Evolutionary conservation across 2,113 vertebrate species (phyloP).

Genomic region (Rallus limicola): DNA sequence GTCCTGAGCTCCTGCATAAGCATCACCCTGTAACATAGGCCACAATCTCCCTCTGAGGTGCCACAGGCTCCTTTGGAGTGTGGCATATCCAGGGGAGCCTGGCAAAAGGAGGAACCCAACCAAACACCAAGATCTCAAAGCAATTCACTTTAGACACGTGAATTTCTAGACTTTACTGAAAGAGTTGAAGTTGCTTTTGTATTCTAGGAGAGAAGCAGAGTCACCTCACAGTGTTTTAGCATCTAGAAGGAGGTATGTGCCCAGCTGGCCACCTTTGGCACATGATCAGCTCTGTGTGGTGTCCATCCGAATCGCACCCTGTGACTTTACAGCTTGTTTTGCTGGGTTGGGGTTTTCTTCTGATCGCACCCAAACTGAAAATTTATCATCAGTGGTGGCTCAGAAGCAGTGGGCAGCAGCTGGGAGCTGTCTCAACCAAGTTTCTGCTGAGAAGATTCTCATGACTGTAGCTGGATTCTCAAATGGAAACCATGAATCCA

Average conservation of each 20-base stretch:
- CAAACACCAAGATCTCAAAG: neutral
- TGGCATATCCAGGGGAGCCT: neutral
- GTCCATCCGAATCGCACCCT: neutral
- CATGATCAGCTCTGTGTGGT: neutral
- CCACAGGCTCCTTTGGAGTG: accelerated
- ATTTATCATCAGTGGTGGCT: neutral
- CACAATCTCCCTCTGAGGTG: neutral
- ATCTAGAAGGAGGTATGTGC: neutral
- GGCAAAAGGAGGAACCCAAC: accelerated
- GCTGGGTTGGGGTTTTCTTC: neutral
- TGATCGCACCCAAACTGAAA: neutral
- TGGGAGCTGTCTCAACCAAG: neutral
- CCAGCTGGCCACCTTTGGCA: neutral
- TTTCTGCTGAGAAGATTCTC: neutral
- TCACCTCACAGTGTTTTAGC: neutral
- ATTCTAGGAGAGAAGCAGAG: neutral
- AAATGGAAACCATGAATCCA: neutral
- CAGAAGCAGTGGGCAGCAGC: neutral
- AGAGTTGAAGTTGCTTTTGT: neutral
- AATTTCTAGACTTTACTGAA: neutral
- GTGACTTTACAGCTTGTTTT: too few relatives aligned
- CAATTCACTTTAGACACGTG: neutral
- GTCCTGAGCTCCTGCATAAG: neutral
- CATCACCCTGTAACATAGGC: accelerated
- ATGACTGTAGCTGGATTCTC: neutral